Base-by-base conservation (phyloP, 2,888 invertebrate genomes). In the Hermaeophaga mercurialis region DNA sequence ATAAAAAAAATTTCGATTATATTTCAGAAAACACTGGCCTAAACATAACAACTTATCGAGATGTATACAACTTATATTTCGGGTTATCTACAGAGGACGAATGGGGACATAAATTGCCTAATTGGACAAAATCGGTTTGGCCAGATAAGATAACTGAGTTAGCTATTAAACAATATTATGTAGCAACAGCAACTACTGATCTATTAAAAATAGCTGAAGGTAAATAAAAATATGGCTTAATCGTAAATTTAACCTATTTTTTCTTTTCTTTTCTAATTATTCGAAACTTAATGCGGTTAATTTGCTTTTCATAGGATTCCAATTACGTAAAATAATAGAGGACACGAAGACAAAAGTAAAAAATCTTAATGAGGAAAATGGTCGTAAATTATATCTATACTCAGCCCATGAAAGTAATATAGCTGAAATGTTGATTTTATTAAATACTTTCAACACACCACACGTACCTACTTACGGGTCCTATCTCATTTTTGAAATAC, bases 51-150 rank as follows among this genome's bases (percentile, higher is more conserved):
- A 78, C 76, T 14, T 80, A 83, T 0, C 81, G 82, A 34, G 84
- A 85, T 66, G 79, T 85, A 6, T 82, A 83, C 58, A 83, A 83
- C 19, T 68, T 87, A 2, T 85, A 84, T 64, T 80, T 82, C 47
- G 86, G 86, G 0, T 69, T 86, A 28, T 74, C 80, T 60, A 85
- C 86, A 0, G 86, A 87, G 78, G 84, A 84, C 47, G 73, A 73
- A 31, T 67, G 72, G 63, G 75, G 75, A 33, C 63, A 78, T 17
- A 36, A 65, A 7, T 63, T 80, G 11, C 80, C 80, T 0, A 53
- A 62, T 11, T 81, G 80, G 81, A 73, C 79, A 0, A 56, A 66
- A 3, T 64, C 63, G 2, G 71, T 80, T 3, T 75, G 68, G 67
- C 75, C 75, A 1, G 38, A 69, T 54, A 71, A 75, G 14, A 66